These are phyloP conservation scores for Dinomys branickii DNA, from an alignment of 2,113 vertebrate genomes.

Conservation along the genomic window DNA sequence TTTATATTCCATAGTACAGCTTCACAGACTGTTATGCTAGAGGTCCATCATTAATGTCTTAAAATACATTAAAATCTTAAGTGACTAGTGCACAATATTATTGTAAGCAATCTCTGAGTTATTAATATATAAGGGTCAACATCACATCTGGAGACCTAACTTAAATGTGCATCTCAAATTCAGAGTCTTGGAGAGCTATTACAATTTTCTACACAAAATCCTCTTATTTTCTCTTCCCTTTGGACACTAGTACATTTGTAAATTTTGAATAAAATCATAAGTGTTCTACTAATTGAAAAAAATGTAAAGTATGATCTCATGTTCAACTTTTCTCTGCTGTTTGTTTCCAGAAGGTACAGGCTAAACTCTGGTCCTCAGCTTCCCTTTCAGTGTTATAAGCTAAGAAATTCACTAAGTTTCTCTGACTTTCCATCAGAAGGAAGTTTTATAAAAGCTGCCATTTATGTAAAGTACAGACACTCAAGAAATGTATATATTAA, in stretches of 20 bases:
- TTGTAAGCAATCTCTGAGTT: background rate
- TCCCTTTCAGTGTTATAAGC: background rate
- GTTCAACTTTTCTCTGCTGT: background rate
- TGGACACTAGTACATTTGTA: background rate
- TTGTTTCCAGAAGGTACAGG: background rate
- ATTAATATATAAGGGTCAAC: background rate
- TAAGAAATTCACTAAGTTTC: slow-evolving; percentile 3
- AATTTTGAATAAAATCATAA: background rate
- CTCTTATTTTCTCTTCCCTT: background rate
- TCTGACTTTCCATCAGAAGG: background rate
- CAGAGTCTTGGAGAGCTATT: background rate
- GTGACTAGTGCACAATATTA: background rate
- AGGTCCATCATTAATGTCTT: background rate
- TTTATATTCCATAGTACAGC: background rate
- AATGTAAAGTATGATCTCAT: background rate
- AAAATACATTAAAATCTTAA: background rate
- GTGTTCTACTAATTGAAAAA: background rate
- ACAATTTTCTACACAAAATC: background rate
- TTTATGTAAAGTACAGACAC: background rate
- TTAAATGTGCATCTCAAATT: background rate
- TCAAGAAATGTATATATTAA: background rate
- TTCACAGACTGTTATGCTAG: background rate
- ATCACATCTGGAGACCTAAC: background rate
- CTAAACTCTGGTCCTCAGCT: background rate
- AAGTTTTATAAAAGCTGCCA: background rate